Base-by-base conservation (phyloP, 2,888 invertebrate species). In the Lacanobia wlatinum region DNA sequence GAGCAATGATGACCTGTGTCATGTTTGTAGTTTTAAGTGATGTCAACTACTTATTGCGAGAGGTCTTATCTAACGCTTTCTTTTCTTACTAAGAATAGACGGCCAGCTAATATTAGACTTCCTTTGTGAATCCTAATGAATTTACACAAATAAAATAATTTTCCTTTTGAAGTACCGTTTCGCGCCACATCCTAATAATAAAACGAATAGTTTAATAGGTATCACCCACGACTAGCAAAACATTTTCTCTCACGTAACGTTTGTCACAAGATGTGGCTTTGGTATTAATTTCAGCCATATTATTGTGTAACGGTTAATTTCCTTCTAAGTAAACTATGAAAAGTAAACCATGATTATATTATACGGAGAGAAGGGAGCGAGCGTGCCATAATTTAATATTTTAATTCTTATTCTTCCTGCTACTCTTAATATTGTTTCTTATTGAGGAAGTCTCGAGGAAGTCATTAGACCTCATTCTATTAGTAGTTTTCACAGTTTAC, bases 181-280 rank as follows among this genome's bases (percentile, higher is more conserved):
- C 6, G 10, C 28, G 5, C 14, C n/a, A 70, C 9, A 12, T 43
- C 18, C 16, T 43, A 34, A 34, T 18, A 21, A 59, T 59, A 78
- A n/a, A 78, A 48, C 21, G 9, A 74, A 59, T 40, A 52, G 12
- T 52, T 63, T 28, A 79, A 14, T 34, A 34, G 34, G 34, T 58
- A n/a, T 62, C 61, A 61, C 50, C 48, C 23, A 55, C 50, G 14
- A 56, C 16, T 55, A 65, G 53, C 75, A 60, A 64, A 82, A 77
- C 64, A 71, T 66, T 78, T 46, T 72, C 55, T 66, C 73, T 72
- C 58, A 59, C 66, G 53, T 72, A 78, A 78, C 62, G 60, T 78
- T 82, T 78, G 83, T 82, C 79, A 82, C 78, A 71, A 82, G 66
- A 78, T 79, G 83, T 72, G 83, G 78, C 73, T 82, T 59, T 52